A percentile compares a stretch with the other conserved stretches of the same genome.
Evolutionary conservation across 2,113 vertebrate species (phyloP).

Genomic region (Acanthisitta chloris): DNA sequence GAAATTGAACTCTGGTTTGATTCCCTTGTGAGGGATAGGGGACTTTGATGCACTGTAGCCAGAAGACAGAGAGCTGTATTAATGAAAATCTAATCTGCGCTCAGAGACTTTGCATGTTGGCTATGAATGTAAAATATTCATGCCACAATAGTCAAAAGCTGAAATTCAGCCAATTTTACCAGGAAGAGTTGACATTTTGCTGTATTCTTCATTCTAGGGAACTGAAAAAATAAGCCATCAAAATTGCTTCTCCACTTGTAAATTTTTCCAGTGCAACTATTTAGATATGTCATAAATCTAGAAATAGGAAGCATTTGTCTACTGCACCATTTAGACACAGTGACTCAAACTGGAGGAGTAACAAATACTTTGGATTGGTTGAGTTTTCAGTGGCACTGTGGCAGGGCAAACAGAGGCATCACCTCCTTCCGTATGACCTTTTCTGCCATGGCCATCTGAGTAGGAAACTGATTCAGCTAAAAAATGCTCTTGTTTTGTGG

Average conservation of each 20-base stretch:
- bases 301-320: background rate
- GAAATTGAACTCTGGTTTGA: background rate
- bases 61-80: background rate
- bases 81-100: slow-evolving; percentile 27
- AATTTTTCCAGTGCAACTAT: background rate
- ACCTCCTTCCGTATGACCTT: background rate
- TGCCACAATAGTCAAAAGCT: slow-evolving; percentile 46
- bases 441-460: background rate
- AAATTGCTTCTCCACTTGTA: background rate
- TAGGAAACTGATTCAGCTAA: background rate
- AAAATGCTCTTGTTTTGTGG: background rate
- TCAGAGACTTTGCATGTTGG: background rate
- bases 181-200: slow-evolving; percentile 15
- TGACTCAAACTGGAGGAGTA: background rate
- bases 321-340: background rate
- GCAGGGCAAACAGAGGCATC: background rate
- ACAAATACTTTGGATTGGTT: background rate
- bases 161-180: slow-evolving; percentile 37
- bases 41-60: background rate
- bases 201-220: slow-evolving; percentile 1
- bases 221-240: background rate
- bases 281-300: background rate
- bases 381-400: background rate
- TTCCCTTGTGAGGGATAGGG: background rate
- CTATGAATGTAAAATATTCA: slow-evolving; percentile 36